A percentile compares a stretch with the other conserved stretches of the same genome.
These are phyloP conservation scores for Drosophila neotestacea DNA, from an alignment of 2,888 invertebrate species.

Conservation along the genomic window DNA sequence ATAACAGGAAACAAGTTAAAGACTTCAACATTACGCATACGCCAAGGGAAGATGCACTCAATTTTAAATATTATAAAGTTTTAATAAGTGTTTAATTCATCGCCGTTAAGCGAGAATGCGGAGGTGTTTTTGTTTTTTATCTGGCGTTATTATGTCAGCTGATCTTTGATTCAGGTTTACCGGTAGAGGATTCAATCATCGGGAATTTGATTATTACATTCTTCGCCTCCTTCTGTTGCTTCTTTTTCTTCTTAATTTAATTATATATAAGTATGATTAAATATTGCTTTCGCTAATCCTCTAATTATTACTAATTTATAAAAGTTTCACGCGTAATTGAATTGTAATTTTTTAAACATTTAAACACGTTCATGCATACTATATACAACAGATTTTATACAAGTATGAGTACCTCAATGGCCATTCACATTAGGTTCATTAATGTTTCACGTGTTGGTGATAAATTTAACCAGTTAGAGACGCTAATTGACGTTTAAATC, in stretches of 20 bases:
- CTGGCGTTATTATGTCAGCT: constrained; percentile 24
- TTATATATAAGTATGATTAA: not conserved
- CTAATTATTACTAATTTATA: constrained; percentile 4
- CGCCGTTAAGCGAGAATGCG: constrained; percentile 30
- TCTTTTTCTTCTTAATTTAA: not conserved
- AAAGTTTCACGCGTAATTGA: constrained; percentile 9
- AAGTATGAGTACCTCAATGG: not conserved
- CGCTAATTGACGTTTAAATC: constrained; percentile 12
- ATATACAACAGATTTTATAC: not conserved
- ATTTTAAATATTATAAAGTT: constrained; percentile 16
- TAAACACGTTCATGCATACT: not conserved
- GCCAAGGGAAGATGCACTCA: constrained; percentile 15
- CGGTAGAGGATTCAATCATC: not conserved
- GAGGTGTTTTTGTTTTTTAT: constrained; percentile 14
- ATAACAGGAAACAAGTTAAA: constrained; percentile 43
- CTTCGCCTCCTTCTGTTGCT: not conserved
- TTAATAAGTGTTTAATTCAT: constrained; percentile 15
- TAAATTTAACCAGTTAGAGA: constrained; percentile 12
- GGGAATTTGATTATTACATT: not conserved
- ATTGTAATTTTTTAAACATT: not conserved
- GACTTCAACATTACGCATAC: constrained; percentile 22
- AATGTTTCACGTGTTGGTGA: not conserved
- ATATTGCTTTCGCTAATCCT: not conserved
- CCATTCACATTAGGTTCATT: constrained; percentile 24
- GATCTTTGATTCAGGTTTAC: constrained; percentile 25